Evolutionary conservation across 2,888 invertebrate genomes (phyloP), one percentile per base, ranked within the genome.

Genomic region (Disparrhopalites patrizii): DNA sequence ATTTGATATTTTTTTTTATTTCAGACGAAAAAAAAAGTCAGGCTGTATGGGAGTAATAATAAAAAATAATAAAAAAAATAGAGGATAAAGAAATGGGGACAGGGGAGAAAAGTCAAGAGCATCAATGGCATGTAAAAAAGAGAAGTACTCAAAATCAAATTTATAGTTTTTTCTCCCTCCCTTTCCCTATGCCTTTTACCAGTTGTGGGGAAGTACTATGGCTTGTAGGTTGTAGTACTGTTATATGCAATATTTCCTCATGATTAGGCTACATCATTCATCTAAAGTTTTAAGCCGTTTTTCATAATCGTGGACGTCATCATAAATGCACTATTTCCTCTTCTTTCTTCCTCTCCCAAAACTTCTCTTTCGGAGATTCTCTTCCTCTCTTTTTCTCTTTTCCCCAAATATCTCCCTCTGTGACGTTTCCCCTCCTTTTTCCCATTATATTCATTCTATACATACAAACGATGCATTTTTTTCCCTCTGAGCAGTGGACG

Each of bases 141-240:
- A 27, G 43, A 60, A 30, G 25, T 52, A 61, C 61, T 61, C 52
- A n/a, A 61, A 61, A 36, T 51, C 61, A 61, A 50, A 52, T 51
- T 51, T 51, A 36, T 52, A 51, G 50, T 51, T 61, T n/a, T n/a
- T n/a, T n/a, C n/a, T n/a, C n/a, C n/a, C n/a, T n/a, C n/a, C n/a
- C n/a, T n/a, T n/a, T n/a, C n/a, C n/a, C n/a, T n/a, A n/a, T 61
- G 61, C 51, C 61, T 61, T 61, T 54, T 61, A 52, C 61, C 61
- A 51, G 51, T 61, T 36, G 50, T 28, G 43, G 43, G 20, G 20
- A 47, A 47, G 47, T 23, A 47, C 25, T 25, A 25, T 47, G 47
- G n/a, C n/a, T n/a, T n/a, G n/a, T n/a, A n/a, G n/a, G n/a, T n/a
- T n/a, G n/a, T n/a, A n/a, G n/a, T n/a, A n/a, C n/a, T n/a, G n/a